These are phyloP conservation scores for Hirundo rustica DNA, from an alignment of 2,797 vertebrate species.

Conservation along the genomic window DNA sequence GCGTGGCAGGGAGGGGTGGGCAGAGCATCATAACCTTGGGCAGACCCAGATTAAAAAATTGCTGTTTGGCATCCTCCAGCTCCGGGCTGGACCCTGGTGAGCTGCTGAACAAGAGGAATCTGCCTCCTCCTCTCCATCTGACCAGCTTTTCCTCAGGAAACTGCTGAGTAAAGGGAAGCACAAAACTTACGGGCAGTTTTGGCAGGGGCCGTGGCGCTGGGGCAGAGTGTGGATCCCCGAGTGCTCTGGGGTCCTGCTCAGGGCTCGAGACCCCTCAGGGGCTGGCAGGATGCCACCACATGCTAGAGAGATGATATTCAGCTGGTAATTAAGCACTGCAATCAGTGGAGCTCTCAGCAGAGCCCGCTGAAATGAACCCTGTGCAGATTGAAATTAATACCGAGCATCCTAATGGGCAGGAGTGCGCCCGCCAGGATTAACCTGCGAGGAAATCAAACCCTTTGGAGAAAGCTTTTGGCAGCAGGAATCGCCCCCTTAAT, in stretches of 20 bases:
- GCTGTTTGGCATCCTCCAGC: background rate
- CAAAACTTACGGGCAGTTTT: background rate
- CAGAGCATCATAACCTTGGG: constrained; percentile 21
- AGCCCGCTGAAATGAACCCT: constrained; percentile 10
- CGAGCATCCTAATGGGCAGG: constrained; percentile 6
- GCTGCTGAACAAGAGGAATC: background rate
- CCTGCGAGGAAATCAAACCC: constrained; percentile 15
- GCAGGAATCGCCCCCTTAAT: background rate
- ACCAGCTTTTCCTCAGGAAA: background rate
- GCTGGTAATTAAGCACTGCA: constrained; percentile 39
- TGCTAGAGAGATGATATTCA: background rate
- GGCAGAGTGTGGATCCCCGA: fast-evolving
- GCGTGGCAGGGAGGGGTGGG: background rate
- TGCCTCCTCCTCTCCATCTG: background rate
- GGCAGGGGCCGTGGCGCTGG: fast-evolving
- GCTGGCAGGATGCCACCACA: background rate
- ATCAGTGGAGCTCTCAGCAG: constrained; percentile 49
- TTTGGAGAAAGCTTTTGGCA: background rate
- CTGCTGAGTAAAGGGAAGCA: constrained; percentile 8
- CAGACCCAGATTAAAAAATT: constrained; percentile 2
- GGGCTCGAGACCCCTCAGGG: background rate
- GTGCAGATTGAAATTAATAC: constrained; percentile 35
- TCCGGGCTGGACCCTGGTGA: background rate
- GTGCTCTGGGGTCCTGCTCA: background rate
- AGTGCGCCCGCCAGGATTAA: background rate